A percentile compares a stretch with the other conserved stretches of the same genome.
Evolutionary conservation across 2,888 invertebrate species (phyloP).

Genomic region (Trichopoda pennipes): DNA sequence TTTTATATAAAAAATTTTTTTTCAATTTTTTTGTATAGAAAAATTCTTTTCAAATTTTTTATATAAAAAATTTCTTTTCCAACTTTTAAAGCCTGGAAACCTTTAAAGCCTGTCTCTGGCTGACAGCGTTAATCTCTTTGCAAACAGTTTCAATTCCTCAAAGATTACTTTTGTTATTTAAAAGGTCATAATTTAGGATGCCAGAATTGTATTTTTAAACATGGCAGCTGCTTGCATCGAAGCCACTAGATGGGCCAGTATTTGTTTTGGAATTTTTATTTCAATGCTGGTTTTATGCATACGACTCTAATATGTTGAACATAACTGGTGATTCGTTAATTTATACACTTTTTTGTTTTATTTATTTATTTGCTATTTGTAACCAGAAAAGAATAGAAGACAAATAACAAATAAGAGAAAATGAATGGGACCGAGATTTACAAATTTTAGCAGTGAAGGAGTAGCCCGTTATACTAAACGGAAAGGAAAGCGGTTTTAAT

Average conservation of each 20-base stretch:
- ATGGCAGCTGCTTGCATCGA: not conserved
- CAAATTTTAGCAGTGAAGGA: not conserved
- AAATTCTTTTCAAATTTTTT: no score
- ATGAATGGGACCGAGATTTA: not conserved
- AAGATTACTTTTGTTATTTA: not conserved
- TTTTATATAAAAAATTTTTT: no score
- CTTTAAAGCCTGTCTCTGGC: no score
- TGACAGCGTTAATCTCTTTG: no score
- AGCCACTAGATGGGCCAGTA: not conserved
- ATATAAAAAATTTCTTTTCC: no score
- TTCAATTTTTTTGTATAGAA: no score
- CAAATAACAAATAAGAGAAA: not conserved
- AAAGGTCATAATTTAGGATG: not conserved
- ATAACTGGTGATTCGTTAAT: slow-evolving; percentile 33
- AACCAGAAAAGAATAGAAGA: not conserved
- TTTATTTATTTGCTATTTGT: not conserved
- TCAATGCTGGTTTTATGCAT: slow-evolving; percentile 40
- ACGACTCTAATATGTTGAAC: slow-evolving; percentile 39
- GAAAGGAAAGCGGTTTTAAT: no score
- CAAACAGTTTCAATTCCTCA: no score
- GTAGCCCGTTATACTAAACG: no score
- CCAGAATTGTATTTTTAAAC: not conserved
- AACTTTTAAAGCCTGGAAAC: no score
- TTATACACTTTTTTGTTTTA: slow-evolving; percentile 16
- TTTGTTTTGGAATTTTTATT: slow-evolving; percentile 22